Base-by-base conservation (phyloP, 2,797 vertebrate species). In the Anabacerthia variegaticeps region DNA sequence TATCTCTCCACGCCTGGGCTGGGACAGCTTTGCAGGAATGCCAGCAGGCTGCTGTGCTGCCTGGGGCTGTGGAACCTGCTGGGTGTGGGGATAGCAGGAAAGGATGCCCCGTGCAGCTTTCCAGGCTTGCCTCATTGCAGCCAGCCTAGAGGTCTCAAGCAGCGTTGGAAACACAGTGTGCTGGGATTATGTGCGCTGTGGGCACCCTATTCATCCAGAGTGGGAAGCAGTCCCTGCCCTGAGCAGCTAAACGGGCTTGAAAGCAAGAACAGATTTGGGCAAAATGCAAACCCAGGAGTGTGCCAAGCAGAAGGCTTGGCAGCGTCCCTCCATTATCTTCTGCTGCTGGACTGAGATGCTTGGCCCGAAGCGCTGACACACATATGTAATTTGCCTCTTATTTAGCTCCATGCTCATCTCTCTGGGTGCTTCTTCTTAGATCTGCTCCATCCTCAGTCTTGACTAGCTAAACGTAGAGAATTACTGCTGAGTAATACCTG, bases 241-340 rank as follows among this genome's bases (percentile, higher is more conserved):
- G 55, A 82, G 21, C 91, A 79, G 88, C 80, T 61, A 52, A 77
- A 52, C 2, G 0, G 80, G 26, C 95, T 88, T 8, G 6, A 94
- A 92, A 88, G 74, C 89, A 85, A 74, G 80, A 95, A 46, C 69
- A 78, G 63, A 89, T 75, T 69, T 71, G 66, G 89, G 76, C 82
- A 78, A 91, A 92, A 52, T 0, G 5, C 81, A 62, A 65, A 66
- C 71, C 43, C 90, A 46, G 46, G 74, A 72, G 56, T 52, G 62
- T 91, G 96, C 95, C 89, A 95, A 96, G 95, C 93, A 88, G 91
- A 84, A 94, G 92, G 83, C 80, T 96, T 96, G 96, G 95, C 96
- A 96, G 67, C 14, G 2, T 87, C 86, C 32, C 96, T 95, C 94
- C 89, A 96, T 90, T 97, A 96, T 96, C 95, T 94, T 94, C 91